phyloP scores from a whole-genome alignment of 2,113 vertebrate genomes.

The Todiramphus chloris region DNA sequence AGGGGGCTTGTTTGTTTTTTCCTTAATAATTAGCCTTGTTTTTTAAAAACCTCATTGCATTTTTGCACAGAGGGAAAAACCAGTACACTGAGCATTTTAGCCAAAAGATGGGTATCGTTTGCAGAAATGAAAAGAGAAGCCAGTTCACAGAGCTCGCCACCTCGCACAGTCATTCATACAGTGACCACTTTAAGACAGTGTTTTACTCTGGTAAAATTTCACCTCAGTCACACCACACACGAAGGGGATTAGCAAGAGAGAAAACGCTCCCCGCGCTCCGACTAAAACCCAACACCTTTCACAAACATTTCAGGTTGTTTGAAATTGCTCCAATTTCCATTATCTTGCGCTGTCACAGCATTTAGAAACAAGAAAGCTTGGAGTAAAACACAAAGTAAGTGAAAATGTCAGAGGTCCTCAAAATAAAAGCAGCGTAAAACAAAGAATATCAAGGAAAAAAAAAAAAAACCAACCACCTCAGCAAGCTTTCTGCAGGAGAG shows the following conservation, averaged over 20 bases:
- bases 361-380: not conserved
- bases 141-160: not conserved
- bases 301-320: slow-evolving; percentile 13
- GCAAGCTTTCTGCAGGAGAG: not conserved
- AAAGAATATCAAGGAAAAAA: not conserved
- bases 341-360: slow-evolving; percentile 2
- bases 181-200: not conserved
- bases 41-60: not conserved
- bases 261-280: not conserved
- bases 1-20: not conserved
- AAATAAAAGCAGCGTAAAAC: not conserved
- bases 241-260: not conserved
- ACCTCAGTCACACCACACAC: not conserved
- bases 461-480: not conserved
- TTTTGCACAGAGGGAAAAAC: not conserved
- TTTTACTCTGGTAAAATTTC: not conserved
- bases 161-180: not conserved
- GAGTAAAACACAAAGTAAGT: not conserved
- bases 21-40: not conserved
- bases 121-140: not conserved
- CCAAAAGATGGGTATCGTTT: not conserved
- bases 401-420: slow-evolving; percentile 11
- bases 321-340: slow-evolving; percentile 37
- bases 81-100: not conserved
- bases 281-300: slow-evolving; percentile 4